Base-by-base conservation (phyloP, 2,888 invertebrate species). In the Phanerotoma sp. region DNA sequence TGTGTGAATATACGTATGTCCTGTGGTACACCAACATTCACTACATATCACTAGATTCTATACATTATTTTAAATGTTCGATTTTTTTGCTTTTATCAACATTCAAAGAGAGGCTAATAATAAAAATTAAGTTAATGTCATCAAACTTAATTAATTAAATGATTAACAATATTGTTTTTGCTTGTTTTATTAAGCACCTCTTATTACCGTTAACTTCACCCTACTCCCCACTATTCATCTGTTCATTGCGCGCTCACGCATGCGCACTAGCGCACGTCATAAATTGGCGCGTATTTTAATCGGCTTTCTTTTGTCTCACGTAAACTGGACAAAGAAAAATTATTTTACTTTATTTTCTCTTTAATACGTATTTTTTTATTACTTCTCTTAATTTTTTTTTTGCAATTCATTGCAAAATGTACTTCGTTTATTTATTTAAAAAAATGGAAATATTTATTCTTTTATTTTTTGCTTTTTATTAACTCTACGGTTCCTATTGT, bases 21-120 rank as follows among this genome's bases (percentile, higher is more conserved):
- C 46, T 56, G 64, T 63, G 62, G 61, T 65, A 61, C 62, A 62
- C 64, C 53, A 62, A 63, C 66, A 58, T 63, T 61, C 54, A 59
- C 66, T 69, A 69, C 65, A 72, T 68, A 71, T 68, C 67, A 25
- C 25, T 71, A 70, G 66, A 63, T 65, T 65, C 68, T 70, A 69
- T 68, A 70, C 69, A 65, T 67, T 63, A 67, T 66, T 67, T 44
- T 44, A 32, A n/a, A n/a, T n/a, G n/a, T n/a, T n/a, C n/a, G n/a
- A n/a, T n/a, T n/a, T n/a, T n/a, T 5, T 46, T 13, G 11, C 9
- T 11, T 32, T 28, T 63, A 65, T 72, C 68, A 72, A 68, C 67
- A 70, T 69, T 69, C 60, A 66, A 66, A 69, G 67, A 67, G 32
- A 25, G 25, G 25, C 25, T n/a, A n/a, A 44, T 30, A 28, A 44